Evolutionary conservation across 2,797 vertebrate species (phyloP).

Genomic region (Buceros bicornis): DNA sequence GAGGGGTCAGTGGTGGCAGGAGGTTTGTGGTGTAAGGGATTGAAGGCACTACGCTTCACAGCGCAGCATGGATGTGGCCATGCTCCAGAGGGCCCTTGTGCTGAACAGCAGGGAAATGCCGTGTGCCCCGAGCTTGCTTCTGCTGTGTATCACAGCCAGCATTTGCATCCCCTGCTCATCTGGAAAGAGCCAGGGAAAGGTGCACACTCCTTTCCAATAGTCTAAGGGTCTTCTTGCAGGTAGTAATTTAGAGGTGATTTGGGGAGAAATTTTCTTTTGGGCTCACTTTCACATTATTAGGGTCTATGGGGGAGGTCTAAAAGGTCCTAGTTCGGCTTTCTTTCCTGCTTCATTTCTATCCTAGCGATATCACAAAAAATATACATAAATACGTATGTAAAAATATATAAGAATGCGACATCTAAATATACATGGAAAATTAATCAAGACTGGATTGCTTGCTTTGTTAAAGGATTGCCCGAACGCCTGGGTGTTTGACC

Average conservation of each 20-base stretch:
- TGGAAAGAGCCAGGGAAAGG: background rate
- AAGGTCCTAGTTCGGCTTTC: background rate
- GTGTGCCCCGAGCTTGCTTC: background rate
- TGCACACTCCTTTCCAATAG: background rate
- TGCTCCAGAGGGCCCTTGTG: accelerated
- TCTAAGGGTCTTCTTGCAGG: background rate
- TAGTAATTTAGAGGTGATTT: background rate
- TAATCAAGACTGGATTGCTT: background rate
- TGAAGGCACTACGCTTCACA: accelerated
- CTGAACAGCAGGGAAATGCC: background rate
- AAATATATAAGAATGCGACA: background rate
- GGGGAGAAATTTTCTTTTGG: background rate
- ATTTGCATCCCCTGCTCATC: background rate
- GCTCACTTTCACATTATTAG: background rate
- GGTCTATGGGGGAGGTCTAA: background rate
- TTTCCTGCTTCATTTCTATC: background rate
- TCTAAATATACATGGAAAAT: background rate
- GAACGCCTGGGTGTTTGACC: background rate
- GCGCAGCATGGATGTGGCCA: accelerated
- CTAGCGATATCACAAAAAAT: background rate
- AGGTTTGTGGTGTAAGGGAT: background rate
- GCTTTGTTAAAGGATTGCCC: background rate
- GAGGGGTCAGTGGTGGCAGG: background rate
- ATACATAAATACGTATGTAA: background rate
- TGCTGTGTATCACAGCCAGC: background rate